Base-by-base conservation (phyloP, 1,140 invertebrate genomes). In the Aphis gossypii region DNA sequence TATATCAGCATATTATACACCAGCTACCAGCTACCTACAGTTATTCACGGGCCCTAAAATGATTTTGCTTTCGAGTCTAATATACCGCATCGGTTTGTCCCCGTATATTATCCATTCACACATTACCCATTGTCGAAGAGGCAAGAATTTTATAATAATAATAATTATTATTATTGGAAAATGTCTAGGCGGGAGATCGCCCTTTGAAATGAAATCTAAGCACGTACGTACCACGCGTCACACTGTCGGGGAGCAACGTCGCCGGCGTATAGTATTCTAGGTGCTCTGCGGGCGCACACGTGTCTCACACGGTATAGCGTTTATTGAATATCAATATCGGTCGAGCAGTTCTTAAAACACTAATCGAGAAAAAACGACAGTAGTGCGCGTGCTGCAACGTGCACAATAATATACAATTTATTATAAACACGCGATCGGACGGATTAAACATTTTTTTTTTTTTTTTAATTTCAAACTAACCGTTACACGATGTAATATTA, bases 211-310 rank as follows among this genome's bases (percentile, higher is more conserved):
- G 14, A 90, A 90, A 90, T 90, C 89, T 56, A 38, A 90, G 89
- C 89, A 90, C 89, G 89, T 90, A 90, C 89, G 38, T 60, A 90
- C 89, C 89, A 90, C 89, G 89, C 89, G 89, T 90, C 89, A n/a
- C 88, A 41, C 87, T 38, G 88, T 41, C 38, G 88, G 88, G 87
- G 88, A 54, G 54, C 54, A 41, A 11, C n/a, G n/a, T 38, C n/a
- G 87, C 7, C 2, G 30, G 41, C 38, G 51, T 41, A 41, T 90
- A 11, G 7, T 60, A 60, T n/a, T 25, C 18, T 20, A 44, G 35
- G 11, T 23, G 30, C 54, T 60, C 35, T 56, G 38, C 25, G 38
- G 51, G 38, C 51, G 88, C 88, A 90, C 88, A 90, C 88, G 54
- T 60, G 88, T 90, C 51, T 41, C 88, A 30, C 48, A 41, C 54